Evolutionary conservation across 2,797 vertebrate genomes (phyloP).

Genomic region (Orientallactaga sibirica): DNA sequence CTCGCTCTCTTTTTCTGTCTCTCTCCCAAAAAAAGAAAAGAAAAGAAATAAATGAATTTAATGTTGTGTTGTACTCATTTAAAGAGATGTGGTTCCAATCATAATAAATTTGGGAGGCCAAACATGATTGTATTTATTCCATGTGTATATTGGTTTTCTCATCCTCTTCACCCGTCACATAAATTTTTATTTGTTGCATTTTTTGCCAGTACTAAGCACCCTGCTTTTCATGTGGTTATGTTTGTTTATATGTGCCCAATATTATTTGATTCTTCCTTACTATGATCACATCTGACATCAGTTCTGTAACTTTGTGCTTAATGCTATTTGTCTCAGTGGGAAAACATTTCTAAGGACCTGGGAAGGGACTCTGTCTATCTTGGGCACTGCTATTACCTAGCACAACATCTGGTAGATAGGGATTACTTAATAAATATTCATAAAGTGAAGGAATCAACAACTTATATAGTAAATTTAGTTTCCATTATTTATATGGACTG

Average conservation of each 20-base stretch:
- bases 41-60: background rate
- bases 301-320: background rate
- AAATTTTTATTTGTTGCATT: rapidly evolving
- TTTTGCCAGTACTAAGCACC: no score
- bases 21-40: no score
- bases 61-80: background rate
- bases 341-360: background rate
- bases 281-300: background rate
- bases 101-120: background rate
- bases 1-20: no score
- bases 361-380: background rate
- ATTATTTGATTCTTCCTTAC: background rate
- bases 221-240: background rate
- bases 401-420: background rate
- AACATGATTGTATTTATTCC: background rate
- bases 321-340: background rate
- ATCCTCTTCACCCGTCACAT: background rate
- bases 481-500: background rate
- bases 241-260: background rate
- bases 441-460: background rate
- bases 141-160: background rate
- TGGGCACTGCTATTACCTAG: background rate
- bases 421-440: background rate
- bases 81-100: background rate
- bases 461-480: background rate